phyloP scores from a whole-genome alignment of 2,113 vertebrate genomes.

The Rhabdomys dilectus region DNA sequence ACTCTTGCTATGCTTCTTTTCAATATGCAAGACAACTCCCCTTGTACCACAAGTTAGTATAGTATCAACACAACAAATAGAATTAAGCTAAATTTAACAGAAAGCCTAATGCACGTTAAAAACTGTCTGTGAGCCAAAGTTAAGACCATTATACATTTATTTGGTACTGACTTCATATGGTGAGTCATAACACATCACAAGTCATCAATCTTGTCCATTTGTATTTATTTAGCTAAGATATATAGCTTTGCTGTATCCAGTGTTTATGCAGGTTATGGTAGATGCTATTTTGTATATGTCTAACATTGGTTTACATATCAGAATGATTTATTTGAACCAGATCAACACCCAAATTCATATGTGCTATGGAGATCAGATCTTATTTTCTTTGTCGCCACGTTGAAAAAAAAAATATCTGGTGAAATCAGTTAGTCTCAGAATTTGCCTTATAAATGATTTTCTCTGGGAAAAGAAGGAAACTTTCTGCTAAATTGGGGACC shows the following conservation, averaged over 20 bases:
- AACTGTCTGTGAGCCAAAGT: conserved; percentile 82
- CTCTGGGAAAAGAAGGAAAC: conserved; percentile 75
- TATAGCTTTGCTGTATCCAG: conserved; percentile 70
- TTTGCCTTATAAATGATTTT: conserved; percentile 77
- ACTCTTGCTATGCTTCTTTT: conserved; percentile 61
- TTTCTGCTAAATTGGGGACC: conserved; percentile 82
- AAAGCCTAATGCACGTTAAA: conserved; percentile 82
- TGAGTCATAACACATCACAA: conserved; percentile 82
- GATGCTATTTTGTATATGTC: conserved; percentile 68
- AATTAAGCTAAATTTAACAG: conserved; percentile 84
- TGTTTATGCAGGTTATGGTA: conserved; percentile 69
- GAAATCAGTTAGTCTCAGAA: conserved; percentile 68
- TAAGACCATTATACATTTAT: conserved; percentile 70
- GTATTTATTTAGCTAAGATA: conserved; percentile 76
- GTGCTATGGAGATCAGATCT: conserved; percentile 76
- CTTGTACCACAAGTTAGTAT: conserved; percentile 71
- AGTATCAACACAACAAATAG: conserved; percentile 79
- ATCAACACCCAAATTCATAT: conserved; percentile 68
- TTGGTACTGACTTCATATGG: conserved; percentile 81
- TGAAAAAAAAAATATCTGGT: conserved; percentile 68
- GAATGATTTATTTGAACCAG: conserved; percentile 62
- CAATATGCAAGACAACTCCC: conserved; percentile 79
- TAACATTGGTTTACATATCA: conserved; percentile 53
- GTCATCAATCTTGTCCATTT: conserved; percentile 81
- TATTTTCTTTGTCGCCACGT: conserved; percentile 72